Conservation (phyloP, 1,140 invertebrate genomes). For the Mizuhopecten yessoensis region DNA sequence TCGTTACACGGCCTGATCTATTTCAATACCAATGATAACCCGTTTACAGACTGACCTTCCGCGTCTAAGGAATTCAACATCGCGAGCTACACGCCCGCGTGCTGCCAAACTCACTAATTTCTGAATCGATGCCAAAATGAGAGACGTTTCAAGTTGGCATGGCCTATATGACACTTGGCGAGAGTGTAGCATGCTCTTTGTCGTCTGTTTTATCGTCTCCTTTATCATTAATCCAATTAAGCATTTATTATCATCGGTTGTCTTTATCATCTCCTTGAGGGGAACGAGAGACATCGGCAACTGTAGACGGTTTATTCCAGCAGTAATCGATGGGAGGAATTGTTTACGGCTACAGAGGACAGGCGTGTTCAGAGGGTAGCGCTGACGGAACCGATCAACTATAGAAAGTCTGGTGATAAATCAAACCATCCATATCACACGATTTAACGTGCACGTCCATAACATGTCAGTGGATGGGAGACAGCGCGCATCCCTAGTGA, state of each 20-base stretch:
- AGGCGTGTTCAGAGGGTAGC: not conserved
- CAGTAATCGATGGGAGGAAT: not conserved
- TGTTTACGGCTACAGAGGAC: not conserved
- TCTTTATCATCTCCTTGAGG: not conserved
- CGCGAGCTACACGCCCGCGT: not conserved
- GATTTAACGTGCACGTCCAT: not conserved
- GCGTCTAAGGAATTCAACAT: not conserved
- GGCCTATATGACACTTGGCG: slow-evolving; percentile 30
- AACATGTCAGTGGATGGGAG: not conserved
- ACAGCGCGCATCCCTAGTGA: too few relatives aligned
- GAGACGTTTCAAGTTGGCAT: not conserved
- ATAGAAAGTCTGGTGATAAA: not conserved
- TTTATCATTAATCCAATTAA: slow-evolving; percentile 36
- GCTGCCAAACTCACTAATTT: not conserved
- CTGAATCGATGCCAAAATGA: not conserved
- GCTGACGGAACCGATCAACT: not conserved
- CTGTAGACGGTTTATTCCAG: not conserved
- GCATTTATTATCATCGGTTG: slow-evolving; percentile 6
- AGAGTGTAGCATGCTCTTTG: slow-evolving; percentile 33
- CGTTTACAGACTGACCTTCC: not conserved
- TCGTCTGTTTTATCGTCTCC: slow-evolving; percentile 6
- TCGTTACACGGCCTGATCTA: not conserved
- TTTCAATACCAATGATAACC: not conserved
- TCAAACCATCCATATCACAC: not conserved
- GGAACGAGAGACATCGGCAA: not conserved